phyloP scores from a whole-genome alignment of 2,888 invertebrate species.

The Leptothorax acervorum region DNA sequence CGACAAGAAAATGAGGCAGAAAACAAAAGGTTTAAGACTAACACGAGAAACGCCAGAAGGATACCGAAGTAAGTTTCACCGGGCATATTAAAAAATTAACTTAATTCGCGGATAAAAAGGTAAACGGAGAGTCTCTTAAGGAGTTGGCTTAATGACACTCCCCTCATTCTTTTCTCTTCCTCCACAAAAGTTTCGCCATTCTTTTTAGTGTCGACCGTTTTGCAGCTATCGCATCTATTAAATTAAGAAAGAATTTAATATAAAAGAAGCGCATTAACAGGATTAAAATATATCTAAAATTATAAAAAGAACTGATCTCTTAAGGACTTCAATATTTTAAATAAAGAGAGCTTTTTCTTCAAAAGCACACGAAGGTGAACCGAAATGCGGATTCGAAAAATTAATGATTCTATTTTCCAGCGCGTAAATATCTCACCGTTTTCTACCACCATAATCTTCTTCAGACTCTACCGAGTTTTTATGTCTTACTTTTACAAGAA shows the following conservation, averaged over 20 bases:
- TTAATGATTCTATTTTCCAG: neutral
- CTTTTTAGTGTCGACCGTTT: slow-evolving; percentile 33
- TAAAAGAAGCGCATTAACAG: slow-evolving; percentile 1
- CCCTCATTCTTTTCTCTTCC: slow-evolving; percentile 2
- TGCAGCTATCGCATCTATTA: slow-evolving; percentile 39
- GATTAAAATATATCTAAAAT: neutral
- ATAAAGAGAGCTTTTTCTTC: neutral
- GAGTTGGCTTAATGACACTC: slow-evolving; percentile 57
- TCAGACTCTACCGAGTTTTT: neutral
- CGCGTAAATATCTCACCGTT: neutral
- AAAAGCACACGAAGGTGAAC: neutral
- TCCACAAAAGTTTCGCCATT: slow-evolving; percentile 21
- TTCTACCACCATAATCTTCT: neutral
- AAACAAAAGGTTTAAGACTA: slow-evolving; percentile 30
- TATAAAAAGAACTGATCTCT: neutral
- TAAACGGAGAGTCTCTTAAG: slow-evolving; percentile 62
- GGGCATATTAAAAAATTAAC: slow-evolving; percentile 70
- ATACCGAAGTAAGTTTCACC: slow-evolving; percentile 61
- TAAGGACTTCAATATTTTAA: neutral
- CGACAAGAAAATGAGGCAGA: slow-evolving; percentile 41
- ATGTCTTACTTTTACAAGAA: slow-evolving; percentile 2
- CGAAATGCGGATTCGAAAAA: neutral
- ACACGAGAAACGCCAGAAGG: slow-evolving; percentile 30
- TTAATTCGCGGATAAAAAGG: slow-evolving; percentile 63
- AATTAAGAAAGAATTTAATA: slow-evolving; percentile 29